phyloP scores from a whole-genome alignment of 2,888 invertebrate genomes.

The Lochmaea crataegi region DNA sequence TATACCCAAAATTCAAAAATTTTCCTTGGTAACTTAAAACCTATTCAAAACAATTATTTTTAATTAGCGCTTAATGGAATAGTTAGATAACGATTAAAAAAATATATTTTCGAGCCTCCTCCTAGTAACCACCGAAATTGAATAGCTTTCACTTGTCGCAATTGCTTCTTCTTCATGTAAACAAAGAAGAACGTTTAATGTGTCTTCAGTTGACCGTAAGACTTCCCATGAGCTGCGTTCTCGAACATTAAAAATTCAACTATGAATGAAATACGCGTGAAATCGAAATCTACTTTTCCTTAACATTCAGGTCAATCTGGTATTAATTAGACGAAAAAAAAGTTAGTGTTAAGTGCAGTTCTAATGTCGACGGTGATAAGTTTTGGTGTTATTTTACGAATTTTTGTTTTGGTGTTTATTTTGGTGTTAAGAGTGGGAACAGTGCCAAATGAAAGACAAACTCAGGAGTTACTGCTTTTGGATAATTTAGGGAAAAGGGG shows the following conservation, averaged over 20 bases:
- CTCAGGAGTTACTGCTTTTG: slow-evolving; percentile 79
- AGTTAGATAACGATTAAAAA: slow-evolving; percentile 10
- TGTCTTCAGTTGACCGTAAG: slow-evolving; percentile 52
- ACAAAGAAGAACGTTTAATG: slow-evolving; percentile 42
- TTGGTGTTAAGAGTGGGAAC: slow-evolving; percentile 55
- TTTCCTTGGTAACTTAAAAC: too few species aligned
- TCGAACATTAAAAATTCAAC: slow-evolving; percentile 22
- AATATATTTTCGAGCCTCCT: slow-evolving; percentile 30
- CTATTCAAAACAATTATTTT: too few species aligned
- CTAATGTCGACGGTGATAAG: slow-evolving; percentile 53
- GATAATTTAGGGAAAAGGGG: slow-evolving; percentile 78
- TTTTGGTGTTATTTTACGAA: slow-evolving; percentile 46
- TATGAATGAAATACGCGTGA: slow-evolving; percentile 31
- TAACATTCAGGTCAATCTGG: slow-evolving; percentile 21
- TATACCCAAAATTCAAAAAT: too few species aligned
- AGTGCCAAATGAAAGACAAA: slow-evolving; percentile 74
- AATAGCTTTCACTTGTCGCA: slow-evolving; percentile 58
- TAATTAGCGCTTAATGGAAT: not conserved
- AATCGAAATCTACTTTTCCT: slow-evolving; percentile 22
- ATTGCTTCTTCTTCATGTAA: slow-evolving; percentile 50
- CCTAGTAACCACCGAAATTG: slow-evolving; percentile 23
- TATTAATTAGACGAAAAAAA: slow-evolving; percentile 26
- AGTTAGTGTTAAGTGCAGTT: slow-evolving; percentile 50
- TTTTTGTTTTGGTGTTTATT: slow-evolving; percentile 47
- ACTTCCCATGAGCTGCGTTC: slow-evolving; percentile 43